A percentile compares a stretch with the other conserved stretches of the same genome.
phyloP scores from a whole-genome alignment of 2,888 invertebrate species.

The Eristalis arbustorum region DNA sequence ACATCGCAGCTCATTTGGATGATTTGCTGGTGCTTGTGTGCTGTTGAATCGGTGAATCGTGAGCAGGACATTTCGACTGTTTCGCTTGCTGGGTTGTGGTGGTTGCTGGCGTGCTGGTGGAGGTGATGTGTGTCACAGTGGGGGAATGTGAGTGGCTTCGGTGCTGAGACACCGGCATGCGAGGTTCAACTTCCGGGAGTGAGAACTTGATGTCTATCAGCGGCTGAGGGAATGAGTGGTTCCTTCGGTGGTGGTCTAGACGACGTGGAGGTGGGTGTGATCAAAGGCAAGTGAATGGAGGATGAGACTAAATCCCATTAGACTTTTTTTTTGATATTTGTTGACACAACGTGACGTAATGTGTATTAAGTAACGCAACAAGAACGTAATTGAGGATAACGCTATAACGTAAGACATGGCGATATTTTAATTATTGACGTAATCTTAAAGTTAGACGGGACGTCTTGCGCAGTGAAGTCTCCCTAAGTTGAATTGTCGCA shows the following conservation, averaged over 20 bases:
- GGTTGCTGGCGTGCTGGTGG: too few species aligned
- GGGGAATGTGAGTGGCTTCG: not conserved
- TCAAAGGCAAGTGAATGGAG: not conserved
- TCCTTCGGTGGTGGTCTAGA: not conserved
- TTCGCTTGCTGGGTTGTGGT: too few species aligned
- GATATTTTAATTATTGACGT: too few species aligned
- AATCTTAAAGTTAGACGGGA: too few species aligned
- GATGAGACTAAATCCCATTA: too few species aligned
- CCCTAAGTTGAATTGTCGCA: too few species aligned
- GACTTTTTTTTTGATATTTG: too few species aligned
- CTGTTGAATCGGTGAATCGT: slow-evolving; percentile 55
- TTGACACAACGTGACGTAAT: too few species aligned
- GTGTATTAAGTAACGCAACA: too few species aligned
- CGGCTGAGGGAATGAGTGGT: not conserved
- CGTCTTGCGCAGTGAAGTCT: too few species aligned
- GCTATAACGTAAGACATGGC: too few species aligned
- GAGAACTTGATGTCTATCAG: not conserved
- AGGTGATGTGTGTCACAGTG: slow-evolving; percentile 29
- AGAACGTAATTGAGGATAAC: too few species aligned
- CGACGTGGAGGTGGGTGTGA: not conserved
- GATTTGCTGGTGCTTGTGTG: slow-evolving; percentile 47
- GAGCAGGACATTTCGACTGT: slow-evolving; percentile 49
- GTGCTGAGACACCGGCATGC: not conserved
- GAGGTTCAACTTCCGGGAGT: slow-evolving; percentile 16
- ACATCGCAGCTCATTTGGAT: slow-evolving; percentile 66